Evolutionary conservation across 2,888 invertebrate genomes (phyloP).

Genomic region (Chloroclysta siterata): DNA sequence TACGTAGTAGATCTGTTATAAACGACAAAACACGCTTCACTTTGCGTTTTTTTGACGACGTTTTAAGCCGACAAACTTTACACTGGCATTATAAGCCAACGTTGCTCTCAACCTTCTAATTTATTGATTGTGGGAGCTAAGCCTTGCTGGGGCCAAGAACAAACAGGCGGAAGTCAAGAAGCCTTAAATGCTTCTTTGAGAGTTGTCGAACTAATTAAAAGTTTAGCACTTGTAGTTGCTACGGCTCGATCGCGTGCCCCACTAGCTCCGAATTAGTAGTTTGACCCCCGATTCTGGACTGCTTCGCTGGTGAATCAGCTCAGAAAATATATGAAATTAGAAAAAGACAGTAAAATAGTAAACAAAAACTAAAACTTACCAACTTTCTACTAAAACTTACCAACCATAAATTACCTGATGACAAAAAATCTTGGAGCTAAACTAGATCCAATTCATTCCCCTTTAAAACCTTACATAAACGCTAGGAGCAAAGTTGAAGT

Average conservation of each 20-base stretch:
- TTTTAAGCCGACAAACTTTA: neutral
- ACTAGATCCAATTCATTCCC: too few species aligned
- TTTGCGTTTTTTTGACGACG: too few species aligned
- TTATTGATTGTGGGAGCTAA: conserved; percentile 22
- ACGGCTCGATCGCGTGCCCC: conserved; percentile 54
- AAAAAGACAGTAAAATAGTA: too few species aligned
- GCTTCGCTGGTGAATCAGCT: neutral
- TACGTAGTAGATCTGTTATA: too few species aligned
- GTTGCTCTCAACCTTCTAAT: conserved; percentile 14
- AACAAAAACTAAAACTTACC: too few species aligned
- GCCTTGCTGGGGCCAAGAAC: conserved; percentile 51
- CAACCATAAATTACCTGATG: too few species aligned
- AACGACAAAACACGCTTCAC: too few species aligned
- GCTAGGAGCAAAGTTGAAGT: too few species aligned
- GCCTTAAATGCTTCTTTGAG: conserved; percentile 68
- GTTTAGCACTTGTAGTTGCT: conserved; percentile 74
- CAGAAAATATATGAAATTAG: too few species aligned
- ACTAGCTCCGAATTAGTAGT: conserved; percentile 60
- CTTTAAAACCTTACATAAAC: too few species aligned
- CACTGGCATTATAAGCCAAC: neutral
- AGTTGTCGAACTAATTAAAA: conserved; percentile 78
- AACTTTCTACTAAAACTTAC: too few species aligned
- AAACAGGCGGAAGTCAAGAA: conserved; percentile 61
- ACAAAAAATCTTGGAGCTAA: too few species aligned
- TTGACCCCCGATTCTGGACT: conserved; percentile 20